These are phyloP conservation scores for Porites divaricata DNA, from an alignment of 92 coral and sea anemone genomes.

Conservation along the genomic window DNA sequence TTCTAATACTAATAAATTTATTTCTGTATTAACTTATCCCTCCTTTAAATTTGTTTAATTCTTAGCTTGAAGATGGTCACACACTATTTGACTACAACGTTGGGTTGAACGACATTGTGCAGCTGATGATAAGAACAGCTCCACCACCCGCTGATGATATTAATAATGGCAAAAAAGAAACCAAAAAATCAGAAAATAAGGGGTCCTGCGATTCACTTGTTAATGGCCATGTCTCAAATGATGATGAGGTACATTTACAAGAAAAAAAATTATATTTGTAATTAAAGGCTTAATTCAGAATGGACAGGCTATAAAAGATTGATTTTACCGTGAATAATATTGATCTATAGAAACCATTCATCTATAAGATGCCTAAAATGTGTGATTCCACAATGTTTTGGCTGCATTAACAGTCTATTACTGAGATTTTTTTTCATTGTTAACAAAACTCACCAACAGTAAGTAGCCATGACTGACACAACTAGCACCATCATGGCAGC, in stretches of 20 bases:
- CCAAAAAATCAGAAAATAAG: background rate
- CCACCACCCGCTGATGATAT: constrained; percentile 34
- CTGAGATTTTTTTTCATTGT: no score
- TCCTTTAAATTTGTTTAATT: background rate
- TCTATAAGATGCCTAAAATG: no score
- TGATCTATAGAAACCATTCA: no score
- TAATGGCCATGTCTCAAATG: constrained; percentile 23
- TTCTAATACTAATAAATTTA: background rate
- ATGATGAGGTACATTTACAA: constrained; percentile 8
- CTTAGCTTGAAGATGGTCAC: constrained; percentile 93
- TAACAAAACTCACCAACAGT: no score
- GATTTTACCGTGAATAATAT: no score
- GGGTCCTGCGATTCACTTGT: background rate
- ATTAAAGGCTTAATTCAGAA: no score
- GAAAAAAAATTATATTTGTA: no score
- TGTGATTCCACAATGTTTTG: no score
- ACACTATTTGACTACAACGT: constrained; percentile 92
- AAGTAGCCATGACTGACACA: no score
- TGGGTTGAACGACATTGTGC: constrained; percentile 91
- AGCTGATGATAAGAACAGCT: constrained; percentile 74
- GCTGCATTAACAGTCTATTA: no score
- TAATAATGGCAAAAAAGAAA: constrained; percentile 31
- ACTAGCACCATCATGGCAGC: no score
- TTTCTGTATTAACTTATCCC: background rate
- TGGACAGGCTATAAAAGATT: no score